Evolutionary conservation across 2,113 vertebrate genomes (phyloP).

Genomic region (Fregata magnificens): DNA sequence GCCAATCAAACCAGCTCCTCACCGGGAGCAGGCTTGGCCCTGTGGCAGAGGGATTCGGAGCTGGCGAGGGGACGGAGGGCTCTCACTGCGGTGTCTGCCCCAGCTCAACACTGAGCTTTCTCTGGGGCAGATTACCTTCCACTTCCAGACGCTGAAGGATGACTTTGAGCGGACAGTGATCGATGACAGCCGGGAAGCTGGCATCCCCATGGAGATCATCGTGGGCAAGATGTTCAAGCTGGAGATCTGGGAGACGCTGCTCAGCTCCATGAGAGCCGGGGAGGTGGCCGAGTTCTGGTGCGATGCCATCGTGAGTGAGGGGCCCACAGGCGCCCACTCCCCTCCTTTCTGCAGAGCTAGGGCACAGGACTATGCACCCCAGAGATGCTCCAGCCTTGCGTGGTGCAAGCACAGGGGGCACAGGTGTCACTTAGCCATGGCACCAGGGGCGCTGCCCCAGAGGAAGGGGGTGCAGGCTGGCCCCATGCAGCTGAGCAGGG

Average conservation of each 20-base stretch:
- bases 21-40: background rate
- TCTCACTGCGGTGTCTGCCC: background rate
- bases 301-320: slow-evolving; percentile 78
- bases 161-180: slow-evolving; percentile 85
- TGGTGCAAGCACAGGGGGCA: background rate
- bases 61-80: accelerated
- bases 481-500: background rate
- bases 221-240: slow-evolving; percentile 91
- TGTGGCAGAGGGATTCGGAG: accelerated
- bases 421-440: background rate
- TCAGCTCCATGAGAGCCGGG: slow-evolving; percentile 84
- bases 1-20: background rate
- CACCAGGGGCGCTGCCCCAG: background rate
- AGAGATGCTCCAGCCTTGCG: background rate
- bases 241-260: slow-evolving; percentile 86
- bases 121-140: slow-evolving; percentile 79
- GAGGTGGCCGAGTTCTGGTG: slow-evolving; percentile 92
- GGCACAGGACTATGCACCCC: accelerated
- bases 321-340: accelerated
- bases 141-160: slow-evolving; percentile 86
- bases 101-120: background rate
- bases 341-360: background rate
- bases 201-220: slow-evolving; percentile 83
- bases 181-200: slow-evolving; percentile 80
- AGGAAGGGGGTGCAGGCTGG: background rate